A percentile compares a stretch with the other conserved stretches of the same genome.
phyloP scores from a whole-genome alignment of 1,140 invertebrate genomes.

The Phymastichus coffea region DNA sequence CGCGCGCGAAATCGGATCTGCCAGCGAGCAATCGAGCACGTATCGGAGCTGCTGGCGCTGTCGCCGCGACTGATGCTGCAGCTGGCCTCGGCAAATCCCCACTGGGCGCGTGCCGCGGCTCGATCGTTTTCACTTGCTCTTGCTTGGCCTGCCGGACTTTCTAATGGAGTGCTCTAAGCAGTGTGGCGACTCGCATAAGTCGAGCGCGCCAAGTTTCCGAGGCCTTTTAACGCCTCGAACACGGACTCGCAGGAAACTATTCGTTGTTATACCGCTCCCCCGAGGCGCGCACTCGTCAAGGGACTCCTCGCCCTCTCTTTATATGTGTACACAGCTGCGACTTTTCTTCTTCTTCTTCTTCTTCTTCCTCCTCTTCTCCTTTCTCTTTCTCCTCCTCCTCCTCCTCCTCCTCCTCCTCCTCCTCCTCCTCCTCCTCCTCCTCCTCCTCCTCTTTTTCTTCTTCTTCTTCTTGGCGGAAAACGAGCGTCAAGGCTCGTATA shows the following conservation, averaged over 20 bases:
- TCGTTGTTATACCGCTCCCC: slow-evolving; percentile 19
- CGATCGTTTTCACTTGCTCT: slow-evolving; percentile 28
- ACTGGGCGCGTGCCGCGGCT: background rate
- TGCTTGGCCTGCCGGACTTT: slow-evolving; percentile 15
- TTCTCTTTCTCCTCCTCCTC: background rate
- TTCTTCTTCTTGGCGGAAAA: too few species aligned
- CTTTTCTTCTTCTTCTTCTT: too few species aligned
- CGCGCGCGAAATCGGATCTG: background rate
- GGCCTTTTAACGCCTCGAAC: too few species aligned
- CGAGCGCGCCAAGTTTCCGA: background rate
- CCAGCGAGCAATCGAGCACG: too few species aligned
- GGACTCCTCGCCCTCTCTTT: too few species aligned
- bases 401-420: background rate
- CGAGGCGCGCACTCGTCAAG: background rate
- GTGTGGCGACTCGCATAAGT: background rate
- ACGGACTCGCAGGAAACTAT: too few species aligned
- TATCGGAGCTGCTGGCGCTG: background rate
- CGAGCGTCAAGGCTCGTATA: too few species aligned
- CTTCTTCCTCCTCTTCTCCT: background rate
- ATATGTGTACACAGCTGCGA: too few species aligned
- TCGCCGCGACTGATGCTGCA: background rate
- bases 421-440: too few species aligned
- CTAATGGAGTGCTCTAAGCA: slow-evolving; percentile 11
- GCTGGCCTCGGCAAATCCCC: too few species aligned
- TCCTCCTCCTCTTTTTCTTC: too few species aligned